These are phyloP conservation scores for Nudaria mundana DNA, from an alignment of 2,888 invertebrate genomes.

Conservation along the genomic window DNA sequence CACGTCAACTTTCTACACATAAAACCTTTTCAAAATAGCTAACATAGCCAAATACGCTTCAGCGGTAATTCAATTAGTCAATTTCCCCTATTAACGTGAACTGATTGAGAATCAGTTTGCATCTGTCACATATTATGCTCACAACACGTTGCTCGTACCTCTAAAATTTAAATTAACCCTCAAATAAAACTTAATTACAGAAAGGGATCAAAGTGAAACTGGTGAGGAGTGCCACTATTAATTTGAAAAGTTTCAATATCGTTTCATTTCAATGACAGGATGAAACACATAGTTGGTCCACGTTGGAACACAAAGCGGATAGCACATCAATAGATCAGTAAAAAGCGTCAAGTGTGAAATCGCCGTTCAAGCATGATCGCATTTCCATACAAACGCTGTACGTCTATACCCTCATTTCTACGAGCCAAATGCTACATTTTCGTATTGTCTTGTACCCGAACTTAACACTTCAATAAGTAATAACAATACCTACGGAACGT, in stretches of 20 bases:
- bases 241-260: conserved; percentile 1
- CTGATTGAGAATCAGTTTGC: no score
- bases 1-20: no score
- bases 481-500: no score
- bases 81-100: no score
- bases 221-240: background rate
- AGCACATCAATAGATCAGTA: conserved; percentile 30
- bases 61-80: no score
- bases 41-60: no score
- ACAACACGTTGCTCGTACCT: background rate
- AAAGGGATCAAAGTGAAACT: background rate
- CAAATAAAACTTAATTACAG: background rate
- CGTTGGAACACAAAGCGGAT: conserved; percentile 21
- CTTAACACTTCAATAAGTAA: background rate
- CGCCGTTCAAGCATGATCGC: conserved; percentile 48
- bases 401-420: conserved; percentile 42
- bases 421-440: conserved; percentile 43
- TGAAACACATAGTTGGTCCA: conserved; percentile 19
- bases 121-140: no score
- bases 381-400: conserved; percentile 55
- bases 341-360: conserved; percentile 46
- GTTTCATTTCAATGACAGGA: conserved; percentile 10
- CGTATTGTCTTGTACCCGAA: conserved; percentile 39
- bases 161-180: background rate
- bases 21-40: no score